Percentiles rank a stretch among this genome's conserved stretches.
Conservation (phyloP, 2,797 vertebrate genomes). For the Sphaeramia orbicularis region DNA sequence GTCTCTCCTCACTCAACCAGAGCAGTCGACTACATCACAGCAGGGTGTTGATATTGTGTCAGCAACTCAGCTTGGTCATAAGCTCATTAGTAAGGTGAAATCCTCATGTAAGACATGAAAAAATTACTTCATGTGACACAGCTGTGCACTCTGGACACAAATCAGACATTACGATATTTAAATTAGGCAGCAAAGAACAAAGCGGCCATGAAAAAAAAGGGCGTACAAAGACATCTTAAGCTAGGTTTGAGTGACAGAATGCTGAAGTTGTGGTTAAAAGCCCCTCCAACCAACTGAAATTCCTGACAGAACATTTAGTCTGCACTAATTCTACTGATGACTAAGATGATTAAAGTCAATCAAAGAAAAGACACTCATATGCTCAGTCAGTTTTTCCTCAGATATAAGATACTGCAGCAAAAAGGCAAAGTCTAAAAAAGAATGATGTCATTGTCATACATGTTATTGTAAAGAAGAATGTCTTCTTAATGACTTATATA, state of each 20-base stretch:
- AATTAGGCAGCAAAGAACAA: constrained; percentile 28
- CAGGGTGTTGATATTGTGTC: constrained; percentile 17
- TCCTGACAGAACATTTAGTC: constrained; percentile 30
- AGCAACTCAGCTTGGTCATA: constrained; percentile 3
- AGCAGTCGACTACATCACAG: constrained; percentile 9
- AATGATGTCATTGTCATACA: too few relatives aligned
- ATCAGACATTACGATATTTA: constrained; percentile 30
- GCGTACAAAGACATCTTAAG: background rate
- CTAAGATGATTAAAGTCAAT: constrained; percentile 46
- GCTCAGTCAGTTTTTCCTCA: too few relatives aligned
- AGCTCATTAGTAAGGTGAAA: constrained; percentile 24
- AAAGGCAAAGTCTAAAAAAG: too few relatives aligned
- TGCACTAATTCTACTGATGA: constrained; percentile 43
- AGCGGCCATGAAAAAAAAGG: constrained; percentile 5
- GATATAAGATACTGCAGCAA: too few relatives aligned
- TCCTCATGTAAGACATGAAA: constrained; percentile 14
- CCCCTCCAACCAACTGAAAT: constrained; percentile 11
- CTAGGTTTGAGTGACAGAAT: constrained; percentile 32
- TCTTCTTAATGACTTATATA: too few relatives aligned
- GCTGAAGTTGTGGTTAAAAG: constrained; percentile 27
- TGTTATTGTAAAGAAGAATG: too few relatives aligned
- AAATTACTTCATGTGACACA: constrained; percentile 21
- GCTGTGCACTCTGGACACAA: constrained; percentile 30
- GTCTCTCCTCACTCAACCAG: constrained; percentile 10
- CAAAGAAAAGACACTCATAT: too few relatives aligned